These are phyloP conservation scores for Anoplolepis gracilipes DNA, from an alignment of 1,140 invertebrate species.

Conservation along the genomic window DNA sequence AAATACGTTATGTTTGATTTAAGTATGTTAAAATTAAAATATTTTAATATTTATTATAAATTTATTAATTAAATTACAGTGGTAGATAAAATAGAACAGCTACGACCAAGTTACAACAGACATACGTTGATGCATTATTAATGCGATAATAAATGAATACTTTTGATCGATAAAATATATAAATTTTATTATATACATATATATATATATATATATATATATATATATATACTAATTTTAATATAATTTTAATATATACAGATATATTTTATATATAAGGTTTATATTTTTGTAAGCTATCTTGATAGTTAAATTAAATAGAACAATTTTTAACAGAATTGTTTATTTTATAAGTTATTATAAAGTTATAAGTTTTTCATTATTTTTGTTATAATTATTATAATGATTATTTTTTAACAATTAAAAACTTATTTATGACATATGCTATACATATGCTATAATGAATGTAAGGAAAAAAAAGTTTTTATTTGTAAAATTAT, in stretches of 20 bases:
- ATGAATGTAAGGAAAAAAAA: not conserved
- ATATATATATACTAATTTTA: too few relatives aligned
- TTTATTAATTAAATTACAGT: not conserved
- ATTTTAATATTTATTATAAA: not conserved
- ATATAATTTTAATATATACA: too few relatives aligned
- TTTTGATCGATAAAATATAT: not conserved
- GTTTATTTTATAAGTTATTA: too few relatives aligned
- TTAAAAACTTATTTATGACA: not conserved
- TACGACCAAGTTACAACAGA: not conserved
- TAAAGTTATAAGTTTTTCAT: too few relatives aligned
- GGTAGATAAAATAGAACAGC: too few relatives aligned
- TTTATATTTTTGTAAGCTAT: not conserved
- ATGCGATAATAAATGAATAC: not conserved
- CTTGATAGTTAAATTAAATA: conserved; percentile 7
- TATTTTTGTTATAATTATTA: not conserved
- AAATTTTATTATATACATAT: not conserved
- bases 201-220: not conserved
- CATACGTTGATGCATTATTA: not conserved
- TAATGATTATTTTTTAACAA: not conserved
- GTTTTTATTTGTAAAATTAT: not conserved
- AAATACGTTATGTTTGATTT: not conserved
- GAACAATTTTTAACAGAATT: not conserved
- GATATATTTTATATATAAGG: not conserved
- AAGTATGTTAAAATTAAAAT: conserved; percentile 5
- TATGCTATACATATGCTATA: not conserved